Base-by-base conservation (phyloP, 1,140 invertebrate genomes). In the Tyrophagus putrescentiae region DNA sequence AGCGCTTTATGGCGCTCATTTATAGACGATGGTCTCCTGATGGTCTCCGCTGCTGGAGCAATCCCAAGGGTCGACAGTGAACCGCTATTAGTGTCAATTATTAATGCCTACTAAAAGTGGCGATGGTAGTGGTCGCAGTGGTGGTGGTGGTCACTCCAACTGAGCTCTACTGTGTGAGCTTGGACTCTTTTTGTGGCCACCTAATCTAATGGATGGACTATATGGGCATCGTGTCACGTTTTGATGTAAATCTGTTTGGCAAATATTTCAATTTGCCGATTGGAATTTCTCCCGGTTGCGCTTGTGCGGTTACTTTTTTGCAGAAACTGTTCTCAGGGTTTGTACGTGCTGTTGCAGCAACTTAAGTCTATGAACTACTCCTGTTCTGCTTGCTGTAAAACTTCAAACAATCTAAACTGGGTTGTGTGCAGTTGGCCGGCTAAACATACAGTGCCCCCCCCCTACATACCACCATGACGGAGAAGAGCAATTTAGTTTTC, bases 401-500 rank as follows among this genome's bases (percentile, higher is more conserved):
- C n/a, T n/a, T n/a, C n/a, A n/a, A n/a, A n/a, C n/a, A n/a, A n/a
- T n/a, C n/a, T n/a, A n/a, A n/a, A n/a, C n/a, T n/a, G n/a, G n/a
- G n/a, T n/a, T n/a, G n/a, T n/a, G n/a, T n/a, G n/a, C n/a, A n/a
- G n/a, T n/a, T n/a, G n/a, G n/a, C n/a, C n/a, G n/a, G n/a, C n/a
- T n/a, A n/a, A n/a, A n/a, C n/a, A n/a, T n/a, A n/a, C n/a, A n/a
- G n/a, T n/a, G n/a, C n/a, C n/a, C n/a, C n/a, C n/a, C n/a, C n/a
- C 25, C 27, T 16, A 84, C 85, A 84, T 76, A 94, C 90, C 72
- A 94, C 89, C 66, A 93, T 82, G 44, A 94, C 84, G 50, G 90
- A 94, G 71, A 93, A 94, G 34, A 95, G 78, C 60, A 95, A 86
- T 76, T 94, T 95, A 39, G 82, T 82, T 75, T 94, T 94, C 25